Percentiles rank a stretch among this genome's conserved stretches.
Conservation (phyloP, 2,113 vertebrate genomes). For the Gnathonemus longibarbis region DNA sequence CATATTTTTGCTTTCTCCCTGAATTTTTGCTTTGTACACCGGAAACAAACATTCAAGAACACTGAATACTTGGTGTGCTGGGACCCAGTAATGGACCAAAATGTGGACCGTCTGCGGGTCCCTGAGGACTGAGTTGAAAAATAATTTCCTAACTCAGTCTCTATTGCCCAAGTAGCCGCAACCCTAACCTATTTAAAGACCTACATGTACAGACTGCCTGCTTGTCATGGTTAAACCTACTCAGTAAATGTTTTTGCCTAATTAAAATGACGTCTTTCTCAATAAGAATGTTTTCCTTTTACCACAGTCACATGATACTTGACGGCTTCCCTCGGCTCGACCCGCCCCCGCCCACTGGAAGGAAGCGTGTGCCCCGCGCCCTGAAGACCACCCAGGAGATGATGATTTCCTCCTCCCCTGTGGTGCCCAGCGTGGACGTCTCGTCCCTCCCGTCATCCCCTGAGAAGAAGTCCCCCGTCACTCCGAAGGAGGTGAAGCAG, state of each 20-base stretch:
- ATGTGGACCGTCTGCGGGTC: background rate
- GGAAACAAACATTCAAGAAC: background rate
- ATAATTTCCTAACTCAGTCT: background rate
- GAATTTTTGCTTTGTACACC: no score
- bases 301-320: conserved; percentile 55
- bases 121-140: background rate
- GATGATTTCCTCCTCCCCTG: conserved; percentile 81
- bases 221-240: background rate
- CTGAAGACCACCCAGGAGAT: conserved; percentile 93
- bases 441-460: conserved; percentile 38
- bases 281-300: conserved; percentile 16
- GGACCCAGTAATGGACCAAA: background rate
- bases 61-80: background rate
- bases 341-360: conserved; percentile 72
- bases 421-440: conserved; percentile 54
- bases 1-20: background rate
- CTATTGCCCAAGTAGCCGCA: background rate
- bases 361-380: conserved; percentile 76
- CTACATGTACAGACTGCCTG: background rate
- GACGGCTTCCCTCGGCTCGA: conserved; percentile 79
- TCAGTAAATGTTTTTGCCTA: background rate
- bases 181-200: background rate
- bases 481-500: background rate
- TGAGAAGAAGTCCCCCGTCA: conserved; percentile 39
- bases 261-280: background rate